These are phyloP conservation scores for Typhlichthys subterraneus DNA, from an alignment of 2,797 vertebrate genomes.

Conservation along the genomic window DNA sequence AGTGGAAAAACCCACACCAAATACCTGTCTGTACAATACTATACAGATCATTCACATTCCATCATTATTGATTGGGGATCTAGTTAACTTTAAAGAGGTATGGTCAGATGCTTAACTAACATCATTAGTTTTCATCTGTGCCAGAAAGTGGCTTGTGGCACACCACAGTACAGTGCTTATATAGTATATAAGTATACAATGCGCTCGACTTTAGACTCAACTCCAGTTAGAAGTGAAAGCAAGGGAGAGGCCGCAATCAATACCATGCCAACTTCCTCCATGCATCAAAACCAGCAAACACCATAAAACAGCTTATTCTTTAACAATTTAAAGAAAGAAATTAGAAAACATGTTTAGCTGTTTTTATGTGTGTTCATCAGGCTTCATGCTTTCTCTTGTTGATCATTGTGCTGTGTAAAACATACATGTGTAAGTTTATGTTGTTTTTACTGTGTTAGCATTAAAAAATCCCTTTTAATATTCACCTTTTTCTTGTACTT, in stretches of 20 bases:
- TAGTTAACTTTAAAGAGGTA: too few species aligned
- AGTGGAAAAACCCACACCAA: neutral
- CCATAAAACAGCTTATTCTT: constrained; percentile 15
- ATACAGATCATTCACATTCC: constrained; percentile 18
- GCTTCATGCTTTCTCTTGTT: too few species aligned
- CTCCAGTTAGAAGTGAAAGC: constrained; percentile 41
- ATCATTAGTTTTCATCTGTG: neutral
- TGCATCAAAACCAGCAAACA: constrained; percentile 20
- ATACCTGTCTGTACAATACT: neutral
- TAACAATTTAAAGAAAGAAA: too few species aligned
- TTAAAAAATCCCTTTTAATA: too few species aligned
- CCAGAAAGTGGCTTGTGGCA: constrained; percentile 3
- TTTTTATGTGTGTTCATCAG: too few species aligned
- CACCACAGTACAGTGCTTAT: neutral
- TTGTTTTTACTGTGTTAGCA: too few species aligned
- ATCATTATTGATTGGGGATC: constrained; percentile 15
- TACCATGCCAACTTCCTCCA: neutral
- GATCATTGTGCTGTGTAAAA: too few species aligned
- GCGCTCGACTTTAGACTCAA: neutral
- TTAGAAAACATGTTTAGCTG: too few species aligned
- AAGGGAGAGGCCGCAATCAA: constrained; percentile 43
- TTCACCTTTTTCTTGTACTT: too few species aligned
- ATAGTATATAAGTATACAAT: neutral
- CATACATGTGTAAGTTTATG: too few species aligned
- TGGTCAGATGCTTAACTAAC: too few species aligned